Base-by-base conservation (phyloP, 2,888 invertebrate species). In the Synanthedon andrenaeformis region DNA sequence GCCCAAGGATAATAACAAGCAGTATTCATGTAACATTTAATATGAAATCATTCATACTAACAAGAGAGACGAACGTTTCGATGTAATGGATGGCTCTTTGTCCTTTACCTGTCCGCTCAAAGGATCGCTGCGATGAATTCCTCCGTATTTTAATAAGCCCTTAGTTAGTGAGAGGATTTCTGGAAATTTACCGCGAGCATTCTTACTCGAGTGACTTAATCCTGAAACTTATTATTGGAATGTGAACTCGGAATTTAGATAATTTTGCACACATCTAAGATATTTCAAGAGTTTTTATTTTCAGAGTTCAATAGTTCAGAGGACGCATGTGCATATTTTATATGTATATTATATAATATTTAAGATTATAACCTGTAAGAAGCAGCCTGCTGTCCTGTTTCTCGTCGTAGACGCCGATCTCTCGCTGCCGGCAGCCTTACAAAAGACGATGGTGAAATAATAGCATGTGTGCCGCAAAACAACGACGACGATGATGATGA, bases 121-220 rank as follows among this genome's bases (percentile, higher is more conserved):
- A 74, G 69, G 72, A 58, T 65, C 72, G 74, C 72, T 64, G 71
- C 72, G 74, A 72, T 64, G 71, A 72, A 78, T 81, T 75, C 72
- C 70, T 62, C 58, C 61, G 69, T 74, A 78, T 80, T 35, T 35
- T 81, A 80, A 79, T 81, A 79, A 80, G 74, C 72, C 72, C 72
- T 71, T 67, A 69, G 68, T 66, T 62, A 57, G 61, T 35, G 62
- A 60, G 61, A 64, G 72, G 73, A 69, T 71, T 69, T 65, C 64
- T 62, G 67, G 72, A 74, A 72, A 74, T 77, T 76, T 71, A 69
- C 74, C 72, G 69, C 73, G 67, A 67, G 70, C 73, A 78, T 75
- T 70, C 66, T 70, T 70, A 64, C 64, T 56, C 54, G 54, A 45
- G 60, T 60, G 64, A 64, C 66, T 69, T 69, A 70, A 70, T 73